Evolutionary conservation across 2,888 invertebrate species (phyloP).

Genomic region (Macrophya annulata): DNA sequence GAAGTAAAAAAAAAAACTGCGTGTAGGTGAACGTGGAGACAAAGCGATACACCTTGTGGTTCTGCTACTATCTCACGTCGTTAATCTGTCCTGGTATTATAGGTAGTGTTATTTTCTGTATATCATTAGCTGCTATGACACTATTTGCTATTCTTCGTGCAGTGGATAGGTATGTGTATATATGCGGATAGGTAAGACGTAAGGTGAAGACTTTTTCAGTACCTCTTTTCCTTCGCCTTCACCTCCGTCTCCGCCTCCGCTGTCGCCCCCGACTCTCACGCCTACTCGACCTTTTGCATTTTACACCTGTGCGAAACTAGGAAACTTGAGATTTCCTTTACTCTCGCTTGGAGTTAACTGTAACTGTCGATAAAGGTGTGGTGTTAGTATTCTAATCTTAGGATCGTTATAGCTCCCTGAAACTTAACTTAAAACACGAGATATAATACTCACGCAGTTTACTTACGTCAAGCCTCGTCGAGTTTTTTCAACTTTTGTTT

Average conservation of each 20-base stretch:
- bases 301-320: constrained; percentile 29
- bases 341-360: constrained; percentile 2
- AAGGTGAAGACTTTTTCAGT: background rate
- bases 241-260: background rate
- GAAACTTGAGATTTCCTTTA: constrained; percentile 39
- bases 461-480: background rate
- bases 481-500: background rate
- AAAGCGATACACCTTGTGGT: constrained; percentile 52
- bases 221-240: background rate
- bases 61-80: constrained; percentile 40
- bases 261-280: constrained; percentile 17
- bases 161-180: too few relatives aligned
- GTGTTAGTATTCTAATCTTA: constrained; percentile 13
- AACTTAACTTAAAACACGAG: constrained; percentile 3
- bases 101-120: constrained; percentile 16
- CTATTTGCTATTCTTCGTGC: background rate
- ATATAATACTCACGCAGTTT: constrained; percentile 25
- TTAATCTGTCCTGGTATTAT: constrained; percentile 40
- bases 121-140: background rate
- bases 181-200: background rate
- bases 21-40: background rate
- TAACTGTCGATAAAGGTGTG: constrained; percentile 22
- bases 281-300: constrained; percentile 24
- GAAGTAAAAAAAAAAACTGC: background rate
- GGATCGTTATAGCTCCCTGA: background rate